Base-by-base conservation (phyloP, 2,888 invertebrate species). In the Latheticus oryzae region DNA sequence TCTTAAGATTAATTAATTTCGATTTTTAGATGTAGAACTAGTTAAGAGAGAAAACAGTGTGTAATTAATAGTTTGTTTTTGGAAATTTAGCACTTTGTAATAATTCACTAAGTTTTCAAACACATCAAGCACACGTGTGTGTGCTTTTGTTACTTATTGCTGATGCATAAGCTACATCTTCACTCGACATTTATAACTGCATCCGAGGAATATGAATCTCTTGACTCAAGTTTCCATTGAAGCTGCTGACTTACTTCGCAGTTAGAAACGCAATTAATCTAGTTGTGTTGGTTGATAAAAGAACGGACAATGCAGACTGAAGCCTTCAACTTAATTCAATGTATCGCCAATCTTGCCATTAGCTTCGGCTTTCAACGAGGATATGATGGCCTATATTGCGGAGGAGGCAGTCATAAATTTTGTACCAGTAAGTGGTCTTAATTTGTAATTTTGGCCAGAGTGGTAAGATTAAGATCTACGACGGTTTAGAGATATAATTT, bases 121-220 rank as follows among this genome's bases (percentile, higher is more conserved):
- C 35, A 48, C 48, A 48, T 48, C 48, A 48, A 35, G 35, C 15
- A 35, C 48, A 48, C 48, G 48, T 48, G 48, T n/a, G n/a, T 32
- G 32, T 33, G 30, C 47, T 47, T 30, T 45, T 19, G 30, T 23
- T 23, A 42, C 9, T 42, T 26, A 38, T 13, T 32, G 33, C 33
- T 35, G 48, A 23, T 48, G 48, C 48, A 48, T 48, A 21, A 15
- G 32, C 47, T 24, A 48, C 48, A 35, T 48, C 48, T 33, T 48
- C 24, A n/a, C n/a, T 48, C 19, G 15, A 35, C 23, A 9, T 15
- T 42, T 42, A 42, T 4, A 28, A 15, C 7, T 48, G 48, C 48
- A 48, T 35, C 30, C 32, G 21, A 11, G 19, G 26, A 45, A 30
- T 45, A 26, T 32, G 45, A 43, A 28, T 47, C 32, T 42, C 24